Evolutionary conservation across 2,888 invertebrate species (phyloP).

Genomic region (Phalangium opilio): DNA sequence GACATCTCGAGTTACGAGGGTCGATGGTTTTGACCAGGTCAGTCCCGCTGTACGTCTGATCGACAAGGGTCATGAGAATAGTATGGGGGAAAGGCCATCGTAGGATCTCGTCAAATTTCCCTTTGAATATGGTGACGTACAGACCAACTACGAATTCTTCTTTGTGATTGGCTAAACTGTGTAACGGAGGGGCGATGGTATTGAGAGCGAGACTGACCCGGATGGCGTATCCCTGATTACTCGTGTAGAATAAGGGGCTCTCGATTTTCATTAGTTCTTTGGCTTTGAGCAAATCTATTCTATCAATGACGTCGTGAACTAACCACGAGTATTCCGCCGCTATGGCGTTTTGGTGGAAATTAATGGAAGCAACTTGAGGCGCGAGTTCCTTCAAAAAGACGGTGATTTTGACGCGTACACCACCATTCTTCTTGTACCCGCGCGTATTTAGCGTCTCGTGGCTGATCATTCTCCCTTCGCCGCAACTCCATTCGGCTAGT

Average conservation of each 20-base stretch:
- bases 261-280: constrained; percentile 10
- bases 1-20: constrained; percentile 9
- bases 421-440: constrained; percentile 1
- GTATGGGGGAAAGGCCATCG: constrained; percentile 12
- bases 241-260: constrained; percentile 11
- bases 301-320: neutral
- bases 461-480: constrained; percentile 14
- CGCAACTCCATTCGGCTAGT: constrained; percentile 17
- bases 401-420: constrained; percentile 5
- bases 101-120: constrained; percentile 7
- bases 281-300: constrained; percentile 1
- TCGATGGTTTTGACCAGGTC: constrained; percentile 7
- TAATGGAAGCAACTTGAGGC: constrained; percentile 2
- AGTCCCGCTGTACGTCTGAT: neutral
- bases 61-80: constrained; percentile 5
- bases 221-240: constrained; percentile 14
- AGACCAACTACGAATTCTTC: constrained; percentile 7
- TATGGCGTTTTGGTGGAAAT: constrained; percentile 4
- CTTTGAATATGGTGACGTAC: constrained; percentile 9
- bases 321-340: constrained; percentile 12
- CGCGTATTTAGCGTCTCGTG: constrained; percentile 7
- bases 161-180: neutral
- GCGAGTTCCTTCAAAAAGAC: constrained; percentile 11
- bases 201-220: constrained; percentile 7
- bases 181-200: constrained; percentile 1